Base-by-base conservation (phyloP, 2,888 invertebrate genomes). In the Drosophila stalkeri region DNA sequence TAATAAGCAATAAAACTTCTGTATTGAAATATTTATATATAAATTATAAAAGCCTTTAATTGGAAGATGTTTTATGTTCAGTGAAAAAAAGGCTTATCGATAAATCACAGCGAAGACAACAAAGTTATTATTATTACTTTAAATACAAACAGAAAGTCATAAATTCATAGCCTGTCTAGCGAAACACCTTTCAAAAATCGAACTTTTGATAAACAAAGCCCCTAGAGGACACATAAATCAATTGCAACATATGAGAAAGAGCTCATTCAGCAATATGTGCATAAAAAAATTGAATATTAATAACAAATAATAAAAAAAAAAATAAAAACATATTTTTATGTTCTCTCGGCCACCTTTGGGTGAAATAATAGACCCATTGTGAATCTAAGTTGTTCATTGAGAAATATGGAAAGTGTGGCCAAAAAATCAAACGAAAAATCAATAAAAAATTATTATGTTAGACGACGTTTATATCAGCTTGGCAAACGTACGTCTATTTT, bases 21-120 rank as follows among this genome's bases (percentile, higher is more conserved):
- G 16, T 27, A 18, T 11, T 12, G n/a, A 2, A 31, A 31, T 49
- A 12, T 37, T 16, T 6, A 37, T 31, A 16, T 31, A 47, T 16
- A 23, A 47, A n/a, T 47, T 37, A 37, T 37, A 37, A 16, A 37
- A 37, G 37, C 37, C 37, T 39, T 35, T 51, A 35, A 54, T 54
- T 54, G 54, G 6, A 54, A 39, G 23, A 54, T 54, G 9, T 12
- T 27, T 23, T 16, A n/a, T 41, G 23, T 9, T 9, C 23, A 41
- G 23, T 27, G 20, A n/a, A 8, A 39, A 52, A 52, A 23, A 41
- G n/a, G 18, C 41, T 18, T 41, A 12, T 55, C 41, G 11, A 56
- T 77, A 79, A 77, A 77, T 77, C 75, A 79, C 65, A n/a, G 14
- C 31, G n/a, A 61, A 27, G 31, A 33, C 39, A 49, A 44, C 20